These are phyloP conservation scores for Amiota minor DNA, from an alignment of 2,888 invertebrate species.

Conservation along the genomic window DNA sequence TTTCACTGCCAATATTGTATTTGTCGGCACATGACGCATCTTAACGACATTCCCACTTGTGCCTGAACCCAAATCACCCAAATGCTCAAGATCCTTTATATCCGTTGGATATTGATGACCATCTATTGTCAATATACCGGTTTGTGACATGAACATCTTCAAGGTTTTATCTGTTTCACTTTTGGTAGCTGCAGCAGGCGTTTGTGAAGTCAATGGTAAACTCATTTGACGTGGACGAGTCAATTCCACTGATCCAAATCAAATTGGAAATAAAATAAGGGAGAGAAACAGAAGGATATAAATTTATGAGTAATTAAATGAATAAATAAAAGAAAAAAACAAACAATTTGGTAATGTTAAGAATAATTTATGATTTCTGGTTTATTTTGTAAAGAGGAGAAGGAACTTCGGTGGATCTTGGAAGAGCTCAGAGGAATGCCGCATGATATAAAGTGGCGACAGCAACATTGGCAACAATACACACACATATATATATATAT, in stretches of 20 bases:
- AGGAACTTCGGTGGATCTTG: too few species aligned
- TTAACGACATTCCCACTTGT: slow-evolving; percentile 98
- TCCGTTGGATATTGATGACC: slow-evolving; percentile 85
- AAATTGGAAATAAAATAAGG: slow-evolving; percentile 37
- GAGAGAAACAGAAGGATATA: slow-evolving; percentile 34
- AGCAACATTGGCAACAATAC: too few species aligned
- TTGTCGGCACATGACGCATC: slow-evolving; percentile 92
- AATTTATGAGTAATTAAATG: too few species aligned
- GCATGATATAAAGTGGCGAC: too few species aligned
- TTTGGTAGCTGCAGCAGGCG: slow-evolving; percentile 78
- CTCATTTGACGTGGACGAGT: slow-evolving; percentile 76
- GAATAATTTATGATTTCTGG: too few species aligned
- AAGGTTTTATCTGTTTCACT: slow-evolving; percentile 88
- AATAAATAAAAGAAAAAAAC: neutral
- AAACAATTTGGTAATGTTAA: neutral
- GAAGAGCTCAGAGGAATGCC: too few species aligned
- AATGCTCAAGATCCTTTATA: slow-evolving; percentile 86
- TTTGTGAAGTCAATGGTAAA: slow-evolving; percentile 76
- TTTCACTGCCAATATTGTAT: slow-evolving; percentile 94
- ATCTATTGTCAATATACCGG: slow-evolving; percentile 89
- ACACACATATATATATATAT: neutral
- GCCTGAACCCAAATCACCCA: slow-evolving; percentile 93
- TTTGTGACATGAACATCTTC: slow-evolving; percentile 93
- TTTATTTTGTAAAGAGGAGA: too few species aligned
- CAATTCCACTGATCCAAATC: slow-evolving; percentile 66